Evolutionary conservation across 2,888 invertebrate species (phyloP).

Genomic region (Agrotis segetum): DNA sequence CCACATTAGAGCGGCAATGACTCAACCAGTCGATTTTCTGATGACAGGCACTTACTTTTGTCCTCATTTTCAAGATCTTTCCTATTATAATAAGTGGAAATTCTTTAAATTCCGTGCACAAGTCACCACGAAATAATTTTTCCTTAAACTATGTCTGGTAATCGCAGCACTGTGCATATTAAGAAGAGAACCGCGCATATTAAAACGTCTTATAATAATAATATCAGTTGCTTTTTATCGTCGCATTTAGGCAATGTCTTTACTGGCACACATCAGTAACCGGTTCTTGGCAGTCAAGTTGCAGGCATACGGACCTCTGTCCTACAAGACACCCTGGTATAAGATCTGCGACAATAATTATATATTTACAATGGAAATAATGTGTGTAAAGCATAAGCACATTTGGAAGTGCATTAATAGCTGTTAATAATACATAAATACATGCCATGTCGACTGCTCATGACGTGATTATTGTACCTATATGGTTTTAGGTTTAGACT

Average conservation of each 20-base stretch:
- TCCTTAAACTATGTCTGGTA: conserved; percentile 7
- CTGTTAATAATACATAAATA: conserved; percentile 51
- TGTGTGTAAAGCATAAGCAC: conserved; percentile 48
- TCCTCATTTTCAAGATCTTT: neutral
- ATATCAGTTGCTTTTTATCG: conserved; percentile 34
- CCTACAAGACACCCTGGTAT: conserved; percentile 1
- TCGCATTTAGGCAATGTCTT: conserved; percentile 45
- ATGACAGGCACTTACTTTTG: neutral
- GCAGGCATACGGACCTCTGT: conserved; percentile 19
- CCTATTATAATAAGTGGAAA: neutral
- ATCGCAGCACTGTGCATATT: conserved; percentile 13
- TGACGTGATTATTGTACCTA: conserved; percentile 35
- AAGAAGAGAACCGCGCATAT: conserved; percentile 23
- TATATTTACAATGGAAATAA: conserved; percentile 26
- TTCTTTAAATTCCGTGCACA: neutral
- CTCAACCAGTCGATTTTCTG: neutral
- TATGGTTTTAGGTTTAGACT: conserved; percentile 24
- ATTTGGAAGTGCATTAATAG: conserved; percentile 50
- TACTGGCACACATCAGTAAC: conserved; percentile 50
- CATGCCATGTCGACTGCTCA: conserved; percentile 18
- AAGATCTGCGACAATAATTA: conserved; percentile 13
- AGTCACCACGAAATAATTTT: conserved; percentile 7
- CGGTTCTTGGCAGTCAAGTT: conserved; percentile 38
- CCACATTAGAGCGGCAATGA: neutral
- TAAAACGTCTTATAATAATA: conserved; percentile 13